A percentile compares a stretch with the other conserved stretches of the same genome.
Evolutionary conservation across 2,113 vertebrate species (phyloP).

Genomic region (Redunca redunca): DNA sequence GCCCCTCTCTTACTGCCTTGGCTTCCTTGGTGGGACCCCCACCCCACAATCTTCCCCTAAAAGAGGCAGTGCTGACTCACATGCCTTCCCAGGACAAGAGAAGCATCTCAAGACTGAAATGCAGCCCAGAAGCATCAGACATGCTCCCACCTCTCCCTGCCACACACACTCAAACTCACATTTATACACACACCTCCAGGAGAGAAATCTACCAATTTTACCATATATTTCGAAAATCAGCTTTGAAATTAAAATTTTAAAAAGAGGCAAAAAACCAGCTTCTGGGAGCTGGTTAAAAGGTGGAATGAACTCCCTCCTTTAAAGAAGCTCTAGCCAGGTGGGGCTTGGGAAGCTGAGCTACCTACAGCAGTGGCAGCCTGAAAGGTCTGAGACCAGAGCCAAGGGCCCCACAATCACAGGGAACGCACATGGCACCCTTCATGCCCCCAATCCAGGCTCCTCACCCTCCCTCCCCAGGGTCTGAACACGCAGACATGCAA

Average conservation of each 20-base stretch:
- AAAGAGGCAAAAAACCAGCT: background rate
- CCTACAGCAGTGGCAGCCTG: background rate
- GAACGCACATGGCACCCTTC: accelerated
- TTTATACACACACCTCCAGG: background rate
- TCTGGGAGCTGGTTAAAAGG: background rate
- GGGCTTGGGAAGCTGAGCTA: background rate
- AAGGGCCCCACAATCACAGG: background rate
- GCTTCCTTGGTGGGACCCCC: background rate
- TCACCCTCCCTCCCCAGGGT: background rate
- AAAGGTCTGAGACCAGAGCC: background rate
- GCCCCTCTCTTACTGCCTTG: background rate
- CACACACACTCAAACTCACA: background rate
- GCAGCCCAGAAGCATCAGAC: background rate
- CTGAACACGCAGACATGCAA: background rate
- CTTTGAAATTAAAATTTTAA: background rate
- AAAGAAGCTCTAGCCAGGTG: background rate
- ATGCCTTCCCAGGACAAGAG: background rate
- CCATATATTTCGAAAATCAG: background rate
- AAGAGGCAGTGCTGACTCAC: background rate
- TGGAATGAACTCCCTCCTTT: background rate
- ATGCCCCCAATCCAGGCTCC: accelerated
- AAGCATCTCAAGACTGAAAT: background rate
- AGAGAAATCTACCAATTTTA: background rate
- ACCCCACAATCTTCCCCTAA: background rate
- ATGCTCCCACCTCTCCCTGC: background rate